Percentiles rank a stretch among this genome's conserved stretches.
Evolutionary conservation across 2,888 invertebrate genomes (phyloP).

Genomic region (Drosophila acutilabella): DNA sequence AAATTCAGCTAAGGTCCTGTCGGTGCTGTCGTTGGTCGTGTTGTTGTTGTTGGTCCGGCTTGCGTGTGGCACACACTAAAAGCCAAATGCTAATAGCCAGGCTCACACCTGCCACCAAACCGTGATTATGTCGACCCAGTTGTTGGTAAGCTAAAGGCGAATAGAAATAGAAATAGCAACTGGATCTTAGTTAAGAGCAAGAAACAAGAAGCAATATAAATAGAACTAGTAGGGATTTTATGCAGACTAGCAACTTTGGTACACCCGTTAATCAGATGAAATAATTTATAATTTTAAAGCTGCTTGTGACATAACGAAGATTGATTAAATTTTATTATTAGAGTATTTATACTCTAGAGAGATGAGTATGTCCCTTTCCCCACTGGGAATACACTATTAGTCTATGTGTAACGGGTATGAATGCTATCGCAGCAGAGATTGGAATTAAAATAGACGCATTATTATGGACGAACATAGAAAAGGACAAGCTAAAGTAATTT

Average conservation of each 20-base stretch:
- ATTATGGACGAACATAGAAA: neutral
- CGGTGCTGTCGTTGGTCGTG: neutral
- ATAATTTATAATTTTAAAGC: too few species aligned
- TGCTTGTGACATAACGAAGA: too few species aligned
- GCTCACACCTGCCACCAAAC: slow-evolving; percentile 13
- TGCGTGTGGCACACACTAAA: slow-evolving; percentile 32
- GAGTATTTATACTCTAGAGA: too few species aligned
- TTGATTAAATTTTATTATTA: too few species aligned
- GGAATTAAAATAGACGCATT: neutral
- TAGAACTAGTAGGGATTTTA: neutral
- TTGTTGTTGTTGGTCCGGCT: slow-evolving; percentile 4
- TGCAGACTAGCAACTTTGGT: too few species aligned
- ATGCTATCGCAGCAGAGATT: too few species aligned
- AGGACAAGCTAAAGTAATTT: neutral
- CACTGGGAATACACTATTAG: too few species aligned
- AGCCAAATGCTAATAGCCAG: slow-evolving; percentile 36
- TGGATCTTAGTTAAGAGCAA: neutral
- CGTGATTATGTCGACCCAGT: slow-evolving; percentile 19
- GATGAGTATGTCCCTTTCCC: too few species aligned
- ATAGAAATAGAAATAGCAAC: slow-evolving; percentile 7
- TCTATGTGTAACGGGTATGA: too few species aligned
- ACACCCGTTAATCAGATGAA: too few species aligned
- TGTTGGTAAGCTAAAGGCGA: neutral
- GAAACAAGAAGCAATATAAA: slow-evolving; percentile 1
- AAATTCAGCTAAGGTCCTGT: neutral